phyloP scores from a whole-genome alignment of 2,113 vertebrate genomes.

The Callionymus lyra region DNA sequence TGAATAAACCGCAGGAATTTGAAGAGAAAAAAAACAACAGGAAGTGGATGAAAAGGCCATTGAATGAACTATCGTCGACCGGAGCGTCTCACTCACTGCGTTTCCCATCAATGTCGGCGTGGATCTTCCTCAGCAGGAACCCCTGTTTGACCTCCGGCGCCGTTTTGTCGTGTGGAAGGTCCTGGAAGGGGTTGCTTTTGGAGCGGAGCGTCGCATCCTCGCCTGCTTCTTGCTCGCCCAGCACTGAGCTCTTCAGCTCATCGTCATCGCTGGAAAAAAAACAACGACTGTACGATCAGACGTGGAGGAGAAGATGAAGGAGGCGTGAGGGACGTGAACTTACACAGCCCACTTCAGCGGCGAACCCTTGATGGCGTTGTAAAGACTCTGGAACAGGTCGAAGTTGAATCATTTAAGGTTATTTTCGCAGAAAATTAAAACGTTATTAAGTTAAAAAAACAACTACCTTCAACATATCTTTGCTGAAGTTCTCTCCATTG shows the following conservation, averaged over 20 bases:
- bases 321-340: slow-evolving; percentile 31
- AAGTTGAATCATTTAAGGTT: slow-evolving; percentile 1
- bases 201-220: slow-evolving; percentile 49
- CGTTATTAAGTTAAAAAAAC: too few relatives aligned
- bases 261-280: slow-evolving; percentile 65
- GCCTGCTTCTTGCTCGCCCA: slow-evolving; percentile 34
- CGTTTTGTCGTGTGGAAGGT: slow-evolving; percentile 66
- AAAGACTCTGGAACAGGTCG: slow-evolving; percentile 64
- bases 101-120: slow-evolving; percentile 80
- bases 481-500: slow-evolving; percentile 75
- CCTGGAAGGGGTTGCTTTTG: slow-evolving; percentile 72
- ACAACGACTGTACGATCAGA: neutral
- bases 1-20: neutral
- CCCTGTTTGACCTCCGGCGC: slow-evolving; percentile 74
- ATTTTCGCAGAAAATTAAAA: too few relatives aligned
- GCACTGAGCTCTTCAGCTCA: slow-evolving; percentile 48
- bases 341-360: slow-evolving; percentile 80
- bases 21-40: neutral
- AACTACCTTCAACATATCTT: slow-evolving; percentile 79
- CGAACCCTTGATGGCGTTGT: slow-evolving; percentile 77
- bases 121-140: slow-evolving; percentile 76
- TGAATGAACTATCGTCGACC: too few relatives aligned
- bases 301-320: neutral
- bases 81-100: slow-evolving; percentile 71
- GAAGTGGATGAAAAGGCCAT: neutral